Base-by-base conservation (phyloP, 1,140 invertebrate genomes). In the Leptopilina boulardi region DNA sequence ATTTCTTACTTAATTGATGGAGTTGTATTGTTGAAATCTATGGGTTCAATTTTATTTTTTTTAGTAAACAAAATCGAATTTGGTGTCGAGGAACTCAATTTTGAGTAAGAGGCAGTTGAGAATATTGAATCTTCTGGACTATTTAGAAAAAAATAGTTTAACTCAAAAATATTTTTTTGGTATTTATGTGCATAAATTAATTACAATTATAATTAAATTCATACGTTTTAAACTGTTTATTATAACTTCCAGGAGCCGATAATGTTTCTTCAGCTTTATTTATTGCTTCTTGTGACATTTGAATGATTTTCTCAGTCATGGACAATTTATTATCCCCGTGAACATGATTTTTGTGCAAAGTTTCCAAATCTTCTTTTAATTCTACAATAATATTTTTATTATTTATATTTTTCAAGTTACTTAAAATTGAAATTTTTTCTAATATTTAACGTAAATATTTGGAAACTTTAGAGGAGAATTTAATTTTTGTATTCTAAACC, bases 11-110 rank as follows among this genome's bases (percentile, higher is more conserved):
- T 26, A 10, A 13, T 21, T 13, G 23, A 30, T 1, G 56, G 19
- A 3, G 23, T 13, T 3, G 15, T 2, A 26, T 26, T 59, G 10
- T 59, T 59, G 13, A 30, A 26, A 66, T 66, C 13, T 1, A 66
- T 26, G 23, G 56, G 56, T 66, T 66, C 56, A 15, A 66, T 30
- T 66, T 26, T 66, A 66, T 66, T 66, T 66, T 5, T 66, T 66
- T 15, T 66, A 4, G 13, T 2, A 30, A 66, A 66, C 10, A 66
- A 4, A 13, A 13, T 21, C 11, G 21, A 30, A 15, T 66, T 66
- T 30, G 23, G 56, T 10, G 19, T 30, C 56, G 56, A 66, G 15
- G 56, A 66, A 15, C 23, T 13, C 15, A 66, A 21, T 66, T 26
- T 66, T 13, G 56, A 15, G 6, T 15, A 66, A 23, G 47, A 51